Conservation (phyloP, 2,113 vertebrate genomes). For the Redunca redunca region DNA sequence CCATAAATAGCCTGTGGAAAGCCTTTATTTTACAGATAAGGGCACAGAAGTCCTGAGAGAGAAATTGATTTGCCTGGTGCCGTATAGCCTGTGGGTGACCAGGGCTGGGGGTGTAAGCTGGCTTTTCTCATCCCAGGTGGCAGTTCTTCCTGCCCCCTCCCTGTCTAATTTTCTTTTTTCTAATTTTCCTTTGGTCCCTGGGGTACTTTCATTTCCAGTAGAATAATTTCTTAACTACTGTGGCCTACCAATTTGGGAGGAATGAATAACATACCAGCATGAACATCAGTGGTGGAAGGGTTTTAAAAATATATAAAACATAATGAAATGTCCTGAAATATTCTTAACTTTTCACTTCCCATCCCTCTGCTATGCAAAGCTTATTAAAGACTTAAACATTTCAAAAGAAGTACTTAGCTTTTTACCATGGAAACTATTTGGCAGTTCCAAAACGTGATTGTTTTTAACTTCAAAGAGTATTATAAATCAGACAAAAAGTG, state of each 20-base stretch:
- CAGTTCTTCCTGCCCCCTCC: not conserved
- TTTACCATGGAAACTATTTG: constrained; percentile 31
- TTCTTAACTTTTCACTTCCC: not conserved
- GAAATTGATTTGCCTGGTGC: not conserved
- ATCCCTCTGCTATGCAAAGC: not conserved
- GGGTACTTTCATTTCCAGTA: not conserved
- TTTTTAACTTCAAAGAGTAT: not conserved
- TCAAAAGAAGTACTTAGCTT: not conserved
- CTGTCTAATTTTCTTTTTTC: not conserved
- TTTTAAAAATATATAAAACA: not conserved
- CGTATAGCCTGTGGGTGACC: not conserved
- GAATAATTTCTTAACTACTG: not conserved
- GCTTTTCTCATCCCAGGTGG: not conserved
- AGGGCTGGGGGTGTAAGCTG: not conserved
- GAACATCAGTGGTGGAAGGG: not conserved
- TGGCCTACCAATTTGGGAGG: not conserved
- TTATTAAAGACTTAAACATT: not conserved
- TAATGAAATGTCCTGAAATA: not conserved
- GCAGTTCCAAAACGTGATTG: not conserved
- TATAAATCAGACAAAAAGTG: not conserved
- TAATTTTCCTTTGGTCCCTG: not conserved
- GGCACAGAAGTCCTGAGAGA: not conserved
- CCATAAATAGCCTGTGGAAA: not conserved
- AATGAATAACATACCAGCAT: not conserved
- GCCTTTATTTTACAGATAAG: not conserved